A percentile compares a stretch with the other conserved stretches of the same genome.
These are phyloP conservation scores for Babyrousa celebensis DNA, from an alignment of 2,797 vertebrate genomes.

Conservation along the genomic window DNA sequence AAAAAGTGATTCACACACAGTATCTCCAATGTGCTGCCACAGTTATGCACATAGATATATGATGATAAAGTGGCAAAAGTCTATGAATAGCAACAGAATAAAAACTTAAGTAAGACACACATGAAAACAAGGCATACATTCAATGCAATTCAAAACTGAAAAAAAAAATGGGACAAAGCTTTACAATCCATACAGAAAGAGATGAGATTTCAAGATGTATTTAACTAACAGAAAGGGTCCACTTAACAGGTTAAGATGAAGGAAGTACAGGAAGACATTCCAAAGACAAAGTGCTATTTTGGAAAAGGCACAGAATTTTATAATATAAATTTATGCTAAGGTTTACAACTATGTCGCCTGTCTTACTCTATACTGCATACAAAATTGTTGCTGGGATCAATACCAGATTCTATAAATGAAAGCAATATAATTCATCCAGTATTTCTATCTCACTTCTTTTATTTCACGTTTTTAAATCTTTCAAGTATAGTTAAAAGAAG, in stretches of 20 bases:
- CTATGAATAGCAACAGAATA: slow-evolving; percentile 19
- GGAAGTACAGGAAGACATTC: slow-evolving; percentile 37
- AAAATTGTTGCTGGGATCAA: slow-evolving; percentile 66
- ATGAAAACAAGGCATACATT: background rate
- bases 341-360: slow-evolving; percentile 62
- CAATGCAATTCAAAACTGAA: background rate
- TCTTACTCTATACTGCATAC: slow-evolving; percentile 46
- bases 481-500: slow-evolving; percentile 62
- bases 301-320: slow-evolving; percentile 63
- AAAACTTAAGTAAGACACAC: background rate
- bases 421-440: slow-evolving; percentile 37
- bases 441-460: slow-evolving; percentile 72
- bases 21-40: background rate
- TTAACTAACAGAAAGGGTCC: slow-evolving; percentile 20
- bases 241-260: slow-evolving; percentile 60
- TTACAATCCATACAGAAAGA: background rate
- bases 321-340: slow-evolving; percentile 73
- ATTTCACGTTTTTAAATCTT: slow-evolving; percentile 68
- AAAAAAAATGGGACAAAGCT: background rate
- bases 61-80: background rate
- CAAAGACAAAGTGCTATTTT: slow-evolving; percentile 75
- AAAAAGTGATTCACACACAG: background rate
- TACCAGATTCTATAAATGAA: slow-evolving; percentile 65
- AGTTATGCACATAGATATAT: background rate
- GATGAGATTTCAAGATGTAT: slow-evolving; percentile 33